Evolutionary conservation across 23 tunicate genomes (phyloP), one percentile per base, ranked within the genome.

Genomic region (Ciona savignyi): DNA sequence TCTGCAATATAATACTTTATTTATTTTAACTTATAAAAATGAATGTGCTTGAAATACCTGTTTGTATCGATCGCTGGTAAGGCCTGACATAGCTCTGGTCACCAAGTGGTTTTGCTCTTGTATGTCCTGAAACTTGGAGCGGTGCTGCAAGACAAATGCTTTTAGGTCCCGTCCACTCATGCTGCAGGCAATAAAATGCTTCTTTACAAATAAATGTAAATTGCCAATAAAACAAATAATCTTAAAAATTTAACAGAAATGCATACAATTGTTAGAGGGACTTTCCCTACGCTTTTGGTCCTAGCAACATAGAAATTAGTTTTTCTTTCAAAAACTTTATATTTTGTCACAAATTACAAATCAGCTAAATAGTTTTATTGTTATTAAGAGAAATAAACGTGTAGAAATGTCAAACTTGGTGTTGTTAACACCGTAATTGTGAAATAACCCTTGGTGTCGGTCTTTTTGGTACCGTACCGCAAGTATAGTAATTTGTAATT

Each of bases 81-180:
- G 32, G 29, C 93, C 93, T 29, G 27, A 71, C 73, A 80, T 68
- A 11, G 76, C 76, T 63, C 93, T 74, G 0, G 93, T 80, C 0
- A 86, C 77, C n/a, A 86, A 67, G 33, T 86, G 93, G 19, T 79
- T 83, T 32, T 86, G 81, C 62, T 86, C 93, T 35, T 75, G 78
- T 30, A 48, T 49, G 56, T 86, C 85, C 26, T 86, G 81, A 61
- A 29, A 67, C 3, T 63, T 81, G 42, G 72, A 74, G 26, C 93
- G 62, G 30, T 86, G 85, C 28, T 71, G 49, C n/a, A 80, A 66
- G 29, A 86, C 71, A 74, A 86, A 86, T 29, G 34, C 48, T 32
- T 76, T 72, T 33, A 86, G 25, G 75, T 80, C 73, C 4, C 93
- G 31, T 4, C 93, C 93, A 74, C 93, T 86, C 93, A 86, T 86